Evolutionary conservation across 2,797 vertebrate species (phyloP).

Genomic region (Arnoldichthys spilopterus): DNA sequence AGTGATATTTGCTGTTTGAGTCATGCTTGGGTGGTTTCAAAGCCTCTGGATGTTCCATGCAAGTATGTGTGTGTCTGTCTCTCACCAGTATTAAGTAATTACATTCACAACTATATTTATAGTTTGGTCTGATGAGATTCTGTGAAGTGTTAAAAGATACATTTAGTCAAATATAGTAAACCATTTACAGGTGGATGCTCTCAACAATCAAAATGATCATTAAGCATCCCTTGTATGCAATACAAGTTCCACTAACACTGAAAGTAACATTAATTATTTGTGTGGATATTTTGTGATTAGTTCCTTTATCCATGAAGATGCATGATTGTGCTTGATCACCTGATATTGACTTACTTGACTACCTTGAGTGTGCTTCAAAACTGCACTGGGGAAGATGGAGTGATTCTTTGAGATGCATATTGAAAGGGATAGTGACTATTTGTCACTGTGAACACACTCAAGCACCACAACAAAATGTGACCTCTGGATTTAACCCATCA

Average conservation of each 20-base stretch:
- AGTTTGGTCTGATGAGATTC: too few species aligned
- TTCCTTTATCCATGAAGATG: background rate
- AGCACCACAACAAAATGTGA: too few species aligned
- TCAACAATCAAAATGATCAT: too few species aligned
- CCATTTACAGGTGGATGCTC: too few species aligned
- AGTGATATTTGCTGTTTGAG: conserved; percentile 45
- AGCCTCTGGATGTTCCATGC: background rate
- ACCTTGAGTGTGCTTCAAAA: background rate
- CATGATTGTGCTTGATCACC: background rate
- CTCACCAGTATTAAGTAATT: conserved; percentile 1
- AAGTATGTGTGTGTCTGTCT: background rate
- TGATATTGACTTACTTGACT: background rate
- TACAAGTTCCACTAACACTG: background rate
- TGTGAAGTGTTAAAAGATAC: too few species aligned
- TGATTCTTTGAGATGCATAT: too few species aligned
- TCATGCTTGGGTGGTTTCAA: conserved; percentile 38
- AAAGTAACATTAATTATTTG: background rate
- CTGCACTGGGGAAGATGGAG: background rate
- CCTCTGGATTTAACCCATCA: too few species aligned
- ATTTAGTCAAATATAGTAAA: too few species aligned
- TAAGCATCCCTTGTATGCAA: too few species aligned
- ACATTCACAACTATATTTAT: background rate
- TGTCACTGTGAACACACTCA: too few species aligned
- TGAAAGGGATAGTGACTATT: too few species aligned
- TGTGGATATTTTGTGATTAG: background rate